Evolutionary conservation across 2,888 invertebrate species (phyloP).

Genomic region (Caenorhabditis becei): DNA sequence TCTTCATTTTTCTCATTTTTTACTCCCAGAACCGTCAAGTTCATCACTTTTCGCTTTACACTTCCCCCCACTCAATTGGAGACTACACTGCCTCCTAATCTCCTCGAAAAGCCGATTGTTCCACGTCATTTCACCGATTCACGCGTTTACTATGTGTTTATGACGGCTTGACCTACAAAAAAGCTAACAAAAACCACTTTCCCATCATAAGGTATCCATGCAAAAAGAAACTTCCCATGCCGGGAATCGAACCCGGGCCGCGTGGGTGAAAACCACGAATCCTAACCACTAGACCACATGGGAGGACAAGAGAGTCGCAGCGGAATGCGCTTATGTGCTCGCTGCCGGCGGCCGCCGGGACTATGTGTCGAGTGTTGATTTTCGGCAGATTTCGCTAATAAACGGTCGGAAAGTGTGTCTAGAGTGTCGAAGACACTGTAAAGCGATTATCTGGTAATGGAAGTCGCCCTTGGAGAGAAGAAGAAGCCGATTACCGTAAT

Average conservation of each 20-base stretch:
- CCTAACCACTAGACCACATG: conserved; percentile 80
- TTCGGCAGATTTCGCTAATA: neutral
- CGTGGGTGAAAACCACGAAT: conserved; percentile 80
- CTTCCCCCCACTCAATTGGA: neutral
- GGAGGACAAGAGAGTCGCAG: conserved; percentile 52
- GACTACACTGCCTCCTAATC: neutral
- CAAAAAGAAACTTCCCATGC: conserved; percentile 73
- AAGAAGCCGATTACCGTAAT: neutral
- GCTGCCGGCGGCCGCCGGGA: neutral
- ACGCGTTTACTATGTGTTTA: neutral
- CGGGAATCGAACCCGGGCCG: conserved; percentile 81
- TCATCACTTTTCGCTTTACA: neutral
- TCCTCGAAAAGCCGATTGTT: conserved; percentile 12
- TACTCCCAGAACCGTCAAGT: too few relatives aligned
- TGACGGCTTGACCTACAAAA: neutral
- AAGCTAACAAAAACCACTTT: neutral
- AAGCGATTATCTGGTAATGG: conserved; percentile 25
- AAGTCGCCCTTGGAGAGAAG: neutral
- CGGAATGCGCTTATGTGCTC: neutral
- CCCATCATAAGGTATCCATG: neutral
- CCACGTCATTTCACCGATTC: conserved; percentile 9
- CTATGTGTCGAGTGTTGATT: neutral
- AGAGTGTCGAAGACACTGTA: neutral
- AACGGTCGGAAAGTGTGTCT: neutral
- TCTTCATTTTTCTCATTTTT: too few relatives aligned